A percentile compares a stretch with the other conserved stretches of the same genome.
phyloP scores from a whole-genome alignment of 2,113 vertebrate genomes.

The Tympanuchus pallidicinctus region DNA sequence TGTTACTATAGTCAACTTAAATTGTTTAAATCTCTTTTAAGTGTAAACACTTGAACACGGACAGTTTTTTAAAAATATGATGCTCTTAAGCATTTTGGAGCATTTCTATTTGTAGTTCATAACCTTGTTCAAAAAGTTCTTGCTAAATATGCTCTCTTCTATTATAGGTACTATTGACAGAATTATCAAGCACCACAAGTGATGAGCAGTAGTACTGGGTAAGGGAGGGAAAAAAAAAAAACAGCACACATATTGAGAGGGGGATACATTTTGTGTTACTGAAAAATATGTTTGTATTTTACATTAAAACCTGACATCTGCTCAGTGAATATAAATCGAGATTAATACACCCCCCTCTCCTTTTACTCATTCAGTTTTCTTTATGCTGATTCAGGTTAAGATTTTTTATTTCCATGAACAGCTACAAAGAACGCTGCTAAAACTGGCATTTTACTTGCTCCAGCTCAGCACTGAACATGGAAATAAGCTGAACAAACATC shows the following conservation, averaged over 20 bases:
- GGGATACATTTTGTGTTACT: conserved; percentile 68
- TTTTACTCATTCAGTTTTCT: conserved; percentile 71
- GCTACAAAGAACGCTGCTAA: conserved; percentile 66
- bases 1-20: conserved; percentile 81
- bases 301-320: conserved; percentile 75
- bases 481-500: conserved; percentile 81
- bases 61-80: conserved; percentile 70
- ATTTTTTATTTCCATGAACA: conserved; percentile 67
- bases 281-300: conserved; percentile 72
- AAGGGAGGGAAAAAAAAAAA: conserved; percentile 20
- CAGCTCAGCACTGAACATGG: conserved; percentile 64
- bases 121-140: conserved; percentile 77
- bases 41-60: conserved; percentile 80
- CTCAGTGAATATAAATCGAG: conserved; percentile 73
- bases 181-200: conserved; percentile 76
- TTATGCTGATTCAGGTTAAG: conserved; percentile 79
- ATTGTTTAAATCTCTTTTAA: conserved; percentile 85
- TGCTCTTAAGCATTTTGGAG: conserved; percentile 73
- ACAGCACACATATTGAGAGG: conserved; percentile 63
- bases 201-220: conserved; percentile 71
- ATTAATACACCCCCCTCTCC: conserved; percentile 36
- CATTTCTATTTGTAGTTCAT: conserved; percentile 74
- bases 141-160: conserved; percentile 77
- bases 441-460: conserved; percentile 71
- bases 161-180: conserved; percentile 72